Conservation (phyloP, 2,113 vertebrate species). For the Aepyceros melampus region DNA sequence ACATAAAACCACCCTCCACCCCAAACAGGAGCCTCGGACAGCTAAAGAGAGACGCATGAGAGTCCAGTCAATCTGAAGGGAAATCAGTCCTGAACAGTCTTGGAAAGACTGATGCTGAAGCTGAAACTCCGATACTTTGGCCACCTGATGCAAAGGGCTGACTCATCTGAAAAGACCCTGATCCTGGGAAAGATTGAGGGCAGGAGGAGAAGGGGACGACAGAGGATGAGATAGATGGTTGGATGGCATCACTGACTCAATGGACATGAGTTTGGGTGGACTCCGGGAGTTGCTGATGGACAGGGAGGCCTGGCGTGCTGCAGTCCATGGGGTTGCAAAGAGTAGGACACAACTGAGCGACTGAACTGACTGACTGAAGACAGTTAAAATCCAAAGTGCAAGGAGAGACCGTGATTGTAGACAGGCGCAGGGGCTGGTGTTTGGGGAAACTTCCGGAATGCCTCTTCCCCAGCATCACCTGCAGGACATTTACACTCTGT, state of each 20-base stretch:
- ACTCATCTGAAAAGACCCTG: neutral
- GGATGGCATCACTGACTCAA: neutral
- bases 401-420: neutral
- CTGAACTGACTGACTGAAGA: neutral
- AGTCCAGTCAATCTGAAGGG: neutral
- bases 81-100: neutral
- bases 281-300: neutral
- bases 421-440: too few relatives aligned
- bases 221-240: neutral
- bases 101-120: neutral
- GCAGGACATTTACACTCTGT: neutral
- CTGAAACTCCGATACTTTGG: neutral
- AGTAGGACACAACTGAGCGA: accelerated
- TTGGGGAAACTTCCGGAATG: neutral
- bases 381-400: neutral
- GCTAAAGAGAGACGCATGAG: neutral
- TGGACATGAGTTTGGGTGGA: neutral
- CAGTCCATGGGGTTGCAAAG: neutral
- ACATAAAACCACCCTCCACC: neutral
- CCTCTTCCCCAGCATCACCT: neutral
- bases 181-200: neutral
- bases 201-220: neutral
- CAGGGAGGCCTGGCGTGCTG: neutral
- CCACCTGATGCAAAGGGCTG: neutral
- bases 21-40: neutral